Base-by-base conservation (phyloP, 2,888 invertebrate genomes). In the Arctia plantaginis region DNA sequence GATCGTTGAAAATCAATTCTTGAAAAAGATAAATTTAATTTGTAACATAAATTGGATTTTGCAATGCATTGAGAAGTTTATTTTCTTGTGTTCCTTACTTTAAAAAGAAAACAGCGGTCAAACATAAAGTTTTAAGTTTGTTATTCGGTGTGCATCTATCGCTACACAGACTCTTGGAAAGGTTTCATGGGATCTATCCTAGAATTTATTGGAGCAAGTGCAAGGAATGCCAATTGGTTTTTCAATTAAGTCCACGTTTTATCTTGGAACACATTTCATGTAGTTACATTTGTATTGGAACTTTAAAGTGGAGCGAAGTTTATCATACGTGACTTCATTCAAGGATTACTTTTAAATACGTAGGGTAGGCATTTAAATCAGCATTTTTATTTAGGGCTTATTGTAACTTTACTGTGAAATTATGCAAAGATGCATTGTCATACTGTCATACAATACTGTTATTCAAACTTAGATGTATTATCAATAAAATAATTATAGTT, bases 161-260 rank as follows among this genome's bases (percentile, higher is more conserved):
- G 41, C 65, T 51, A 77, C 12, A 10, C 10, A 33, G 27, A 72
- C 8, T 15, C 39, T 69, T 33, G 44, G 70, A 73, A 72, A 73
- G 69, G 51, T 65, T 73, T 75, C 65, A 80, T 75, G 65, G 66
- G 72, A 66, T 41, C 73, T 69, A 55, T 66, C 65, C 76, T 73
- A 70, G 74, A 73, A 71, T 75, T 47, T 71, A 74, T 75, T 62
- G 66, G 27, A 77, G 72, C 75, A 72, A 70, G 66, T 74, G 66
- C 74, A 47, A 66, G 20, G 75, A 78, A 73, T 75, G 62, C 20
- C 73, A 81, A 78, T 82, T 66, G 69, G 64, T 51, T 74, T 69
- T 33, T 64, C 70, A 75, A 77, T 78, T 83, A 75, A 77, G 66
- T 75, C 55, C 33, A 27, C 67, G 64, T 73, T 70, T 72, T 70